phyloP scores from a whole-genome alignment of 2,888 invertebrate genomes.

The Drosophila pegasa region DNA sequence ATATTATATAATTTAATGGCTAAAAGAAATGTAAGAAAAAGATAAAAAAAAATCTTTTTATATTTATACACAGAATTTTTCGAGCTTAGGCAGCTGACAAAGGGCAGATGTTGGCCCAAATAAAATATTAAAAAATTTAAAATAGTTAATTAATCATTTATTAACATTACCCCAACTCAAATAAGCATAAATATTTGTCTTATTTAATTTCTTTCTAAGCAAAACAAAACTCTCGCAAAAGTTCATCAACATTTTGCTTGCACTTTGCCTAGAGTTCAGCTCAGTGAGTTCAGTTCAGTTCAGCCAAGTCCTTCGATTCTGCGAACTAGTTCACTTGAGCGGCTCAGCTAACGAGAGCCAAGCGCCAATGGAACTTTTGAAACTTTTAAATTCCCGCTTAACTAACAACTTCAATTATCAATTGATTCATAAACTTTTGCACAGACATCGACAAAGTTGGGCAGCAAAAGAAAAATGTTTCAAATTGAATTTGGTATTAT shows the following conservation, averaged over 20 bases:
- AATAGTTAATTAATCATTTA: neutral
- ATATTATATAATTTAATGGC: neutral
- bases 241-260: neutral
- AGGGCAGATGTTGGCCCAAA: neutral
- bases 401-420: constrained; percentile 22
- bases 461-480: constrained; percentile 3
- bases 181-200: neutral
- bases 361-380: neutral
- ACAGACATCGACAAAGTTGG: neutral
- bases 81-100: neutral
- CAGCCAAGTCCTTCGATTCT: neutral
- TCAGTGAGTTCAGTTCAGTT: too few species aligned
- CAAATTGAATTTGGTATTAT: constrained; percentile 28
- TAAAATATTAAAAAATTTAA: too few species aligned
- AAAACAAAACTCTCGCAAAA: neutral
- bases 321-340: constrained; percentile 1
- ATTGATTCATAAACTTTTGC: constrained; percentile 14
- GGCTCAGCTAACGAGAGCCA: constrained; percentile 1
- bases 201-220: neutral
- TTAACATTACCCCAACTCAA: neutral
- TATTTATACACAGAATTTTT: too few species aligned
- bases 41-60: too few species aligned
- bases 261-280: neutral
- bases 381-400: neutral
- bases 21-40: too few species aligned